Base-by-base conservation (phyloP, 92 coral and sea anemone genomes). In the Porites cylindrica region DNA sequence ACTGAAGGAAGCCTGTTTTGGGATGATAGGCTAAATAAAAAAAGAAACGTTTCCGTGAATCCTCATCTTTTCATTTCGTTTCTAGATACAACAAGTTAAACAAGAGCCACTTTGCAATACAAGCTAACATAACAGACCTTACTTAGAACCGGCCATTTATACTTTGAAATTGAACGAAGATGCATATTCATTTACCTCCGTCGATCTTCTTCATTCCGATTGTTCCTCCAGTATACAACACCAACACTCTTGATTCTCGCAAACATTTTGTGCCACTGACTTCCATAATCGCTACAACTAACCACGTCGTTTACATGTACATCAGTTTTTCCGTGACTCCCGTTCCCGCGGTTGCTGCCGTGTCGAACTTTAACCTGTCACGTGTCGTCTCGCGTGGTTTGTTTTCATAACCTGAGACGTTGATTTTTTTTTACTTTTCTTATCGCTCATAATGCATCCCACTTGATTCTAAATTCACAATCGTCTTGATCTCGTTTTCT, bases 141-240 rank as follows among this genome's bases (percentile, higher is more conserved):
- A 38, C 47, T 5, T 38, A 38, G 47, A 38, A 38, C 47, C 3
- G 47, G 47, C 47, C 47, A 38, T 38, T 38, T 38, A 4, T 38
- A 38, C 7, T 38, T 38, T 21, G 21, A 62, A 65, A 59, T 78
- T 0, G 38, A n/a, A 1, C 50, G 12, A 59, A 32, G 8, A 10
- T n/a, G 47, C 75, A 20, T n/a, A 70, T 16, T 14, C 8, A 18
- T 66, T 10, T 80, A 92, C 98, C 98, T 84, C 93, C 89, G 80
- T 91, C 91, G 1, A 93, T 96, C 52, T 91, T 87, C 76, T 94
- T 88, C 98, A 96, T 96, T 26, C 98, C 98, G 62, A 96, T 96
- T 24, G 98, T 96, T 18, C 98, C 98, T 23, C 98, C 98, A 3
- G 98, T 94, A 80, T 96, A 94, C 24, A 96, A 82, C 53, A 96